A percentile compares a stretch with the other conserved stretches of the same genome.
Evolutionary conservation across 2,888 invertebrate species (phyloP).

Genomic region (Byasa hedistus): DNA sequence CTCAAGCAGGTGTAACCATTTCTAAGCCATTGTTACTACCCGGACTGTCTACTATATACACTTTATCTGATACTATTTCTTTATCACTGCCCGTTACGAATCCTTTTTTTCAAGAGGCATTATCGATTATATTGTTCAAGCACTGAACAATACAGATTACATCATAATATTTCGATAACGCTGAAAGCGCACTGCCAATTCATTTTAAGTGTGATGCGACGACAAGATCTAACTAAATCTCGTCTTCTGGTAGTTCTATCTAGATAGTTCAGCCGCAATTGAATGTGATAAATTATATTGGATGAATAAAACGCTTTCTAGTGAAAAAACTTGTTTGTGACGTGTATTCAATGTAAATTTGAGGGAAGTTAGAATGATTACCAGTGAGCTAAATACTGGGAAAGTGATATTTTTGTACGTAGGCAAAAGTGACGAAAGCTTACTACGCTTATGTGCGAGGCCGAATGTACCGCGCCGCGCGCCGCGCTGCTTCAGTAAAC

Average conservation of each 20-base stretch:
- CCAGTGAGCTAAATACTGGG: conserved; percentile 51
- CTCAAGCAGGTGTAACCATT: conserved; percentile 17
- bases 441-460: conserved; percentile 40
- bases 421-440: conserved; percentile 42
- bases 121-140: conserved; percentile 17
- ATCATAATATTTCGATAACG: conserved; percentile 15
- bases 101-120: conserved; percentile 11
- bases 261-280: not conserved
- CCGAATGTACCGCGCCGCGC: conserved; percentile 31
- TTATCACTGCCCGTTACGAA: conserved; percentile 10
- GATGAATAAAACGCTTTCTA: not conserved
- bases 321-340: conserved; percentile 9
- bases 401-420: conserved; percentile 57
- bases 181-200: not conserved
- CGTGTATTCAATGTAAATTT: conserved; percentile 21
- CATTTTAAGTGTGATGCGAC: not conserved
- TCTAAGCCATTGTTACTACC: conserved; percentile 24
- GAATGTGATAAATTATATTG: not conserved
- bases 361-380: conserved; percentile 45
- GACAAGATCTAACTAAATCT: conserved; percentile 14
- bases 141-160: conserved; percentile 12
- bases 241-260: conserved; percentile 1
- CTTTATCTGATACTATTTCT: conserved; percentile 21
- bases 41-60: conserved; percentile 14
- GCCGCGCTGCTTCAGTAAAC: conserved; percentile 50